Base-by-base conservation (phyloP, 2,888 invertebrate genomes). In the Rhorus exstirpatorius region DNA sequence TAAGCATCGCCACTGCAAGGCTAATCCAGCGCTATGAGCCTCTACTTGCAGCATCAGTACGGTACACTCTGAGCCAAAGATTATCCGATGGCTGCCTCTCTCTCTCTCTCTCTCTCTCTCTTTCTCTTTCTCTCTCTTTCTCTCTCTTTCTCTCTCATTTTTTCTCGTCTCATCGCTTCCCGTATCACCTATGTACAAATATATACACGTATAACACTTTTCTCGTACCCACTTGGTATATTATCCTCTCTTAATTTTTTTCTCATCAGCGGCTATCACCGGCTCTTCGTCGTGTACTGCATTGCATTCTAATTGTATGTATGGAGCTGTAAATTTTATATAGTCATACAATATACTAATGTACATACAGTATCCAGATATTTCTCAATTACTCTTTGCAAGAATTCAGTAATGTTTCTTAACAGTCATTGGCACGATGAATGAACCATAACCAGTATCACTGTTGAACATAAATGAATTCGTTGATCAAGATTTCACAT, bases 1-100 rank as follows among this genome's bases (percentile, higher is more conserved):
- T 91, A 91, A 92, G 92, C 92, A 91, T 91, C 91, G 90, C 89
- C 89, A 89, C 88, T 92, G 91, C 92, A 92, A 92, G 92, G 91
- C 91, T 92, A 92, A 93, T 92, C 92, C 91, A 87, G 88, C 87
- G 90, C 91, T 92, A 91, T 92, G 91, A 92, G 91, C 89, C 88
- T 88, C 89, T 90, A 90, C 90, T 89, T 91, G 91, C 91, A 90
- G 88, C 88, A 88, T 87, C 89, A 88, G 88, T 87, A 87, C 86
- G 86, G 89, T 90, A 91, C 89, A 90, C 89, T 91, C 91, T 85
- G 87, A 87, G 88, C 87, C 88, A 91, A 91, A 92, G 89, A 90
- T 89, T 85, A 81, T 80, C 83, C 81, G 67, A 71, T 77, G 71
- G 60, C 79, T 79, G 70, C 65, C 78, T 79, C 80, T 61, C 70